Evolutionary conservation across 1,140 invertebrate genomes (phyloP).

Genomic region (Scaptomyza montana): DNA sequence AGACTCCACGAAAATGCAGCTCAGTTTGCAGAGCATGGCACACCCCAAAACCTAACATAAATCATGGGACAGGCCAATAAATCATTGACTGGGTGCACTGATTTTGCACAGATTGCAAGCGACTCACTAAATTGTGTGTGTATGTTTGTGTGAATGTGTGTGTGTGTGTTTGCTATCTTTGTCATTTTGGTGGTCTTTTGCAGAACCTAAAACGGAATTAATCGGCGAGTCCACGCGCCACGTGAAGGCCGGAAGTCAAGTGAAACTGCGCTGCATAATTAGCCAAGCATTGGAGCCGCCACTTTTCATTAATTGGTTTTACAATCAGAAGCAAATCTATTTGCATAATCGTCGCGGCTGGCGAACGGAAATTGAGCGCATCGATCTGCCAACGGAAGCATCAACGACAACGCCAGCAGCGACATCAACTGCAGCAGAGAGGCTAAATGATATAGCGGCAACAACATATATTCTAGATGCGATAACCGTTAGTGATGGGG

Average conservation of each 20-base stretch:
- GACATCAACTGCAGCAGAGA: conserved; percentile 26
- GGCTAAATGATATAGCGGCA: conserved; percentile 53
- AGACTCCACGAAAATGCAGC: conserved; percentile 23
- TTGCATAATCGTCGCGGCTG: conserved; percentile 82
- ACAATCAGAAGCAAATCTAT: conserved; percentile 84
- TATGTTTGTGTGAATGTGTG: too few species aligned
- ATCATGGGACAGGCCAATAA: conserved; percentile 66
- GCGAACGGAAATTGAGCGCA: conserved; percentile 83
- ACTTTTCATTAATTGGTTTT: conserved; percentile 87
- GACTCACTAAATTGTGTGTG: conserved; percentile 16
- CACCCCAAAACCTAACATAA: conserved; percentile 44
- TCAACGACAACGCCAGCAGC: conserved; percentile 63
- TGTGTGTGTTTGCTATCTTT: conserved; percentile 8
- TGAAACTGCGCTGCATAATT: conserved; percentile 86
- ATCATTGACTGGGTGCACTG: conserved; percentile 53
- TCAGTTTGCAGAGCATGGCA: not conserved
- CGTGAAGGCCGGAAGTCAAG: conserved; percentile 86
- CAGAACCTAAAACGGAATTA: conserved; percentile 87
- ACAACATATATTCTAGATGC: conserved; percentile 75
- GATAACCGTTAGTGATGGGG: conserved; percentile 67
- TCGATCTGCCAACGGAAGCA: conserved; percentile 74
- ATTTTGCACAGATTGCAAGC: conserved; percentile 22
- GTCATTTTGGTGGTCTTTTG: conserved; percentile 8
- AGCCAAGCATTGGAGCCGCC: conserved; percentile 86
- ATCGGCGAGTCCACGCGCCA: conserved; percentile 86